Evolutionary conservation across 2,113 vertebrate genomes (phyloP), one percentile per base, ranked within the genome.

Genomic region (Craseonycteris thonglongyai): DNA sequence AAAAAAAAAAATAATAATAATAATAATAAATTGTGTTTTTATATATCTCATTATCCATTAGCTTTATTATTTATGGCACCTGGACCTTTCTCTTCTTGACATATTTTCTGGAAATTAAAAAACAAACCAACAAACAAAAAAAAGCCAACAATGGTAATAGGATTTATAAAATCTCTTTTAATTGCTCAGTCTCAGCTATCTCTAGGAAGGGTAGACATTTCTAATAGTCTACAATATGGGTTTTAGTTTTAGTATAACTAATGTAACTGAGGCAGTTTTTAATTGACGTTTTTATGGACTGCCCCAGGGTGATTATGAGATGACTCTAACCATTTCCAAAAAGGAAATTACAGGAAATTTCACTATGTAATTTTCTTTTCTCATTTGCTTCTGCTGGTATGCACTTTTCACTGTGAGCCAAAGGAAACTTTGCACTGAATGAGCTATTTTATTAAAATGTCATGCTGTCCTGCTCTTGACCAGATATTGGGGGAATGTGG

Each of bases 331-430:
- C 61, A 84, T 84, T 76, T 87, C 78, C 72, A 88, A 54, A 90
- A 79, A n/a, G n/a, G n/a, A n/a, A n/a, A n/a, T 51, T 51, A 16
- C 18, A 38, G 76, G 6, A 4, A 1, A 78, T 85, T 94, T 88
- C 16, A 26, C 24, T 24, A 42, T 16, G 13, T 56, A 16, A 18
- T 76, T 82, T 76, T 42, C 61, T 68, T 85, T 81, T 56, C 35
- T 65, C 30, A 26, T 90, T 45, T 87, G 69, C 30, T 93, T 91
- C 22, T n/a, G 85, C 68, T 89, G 96, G 30, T 51, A 83, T 85
- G 93, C 11, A 16, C n/a, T 88, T 79, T 95, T 47, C 59, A 71
- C 51, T 45, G 6, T 54, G 75, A 95, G 30, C 56, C 68, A 74
- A 54, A 66, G 54, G 18, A 92, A 84, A 16, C 6, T 16, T 82